phyloP scores from a whole-genome alignment of 37 sponge, comb jelly and placozoan species.

The Chondrosia reniformis region DNA sequence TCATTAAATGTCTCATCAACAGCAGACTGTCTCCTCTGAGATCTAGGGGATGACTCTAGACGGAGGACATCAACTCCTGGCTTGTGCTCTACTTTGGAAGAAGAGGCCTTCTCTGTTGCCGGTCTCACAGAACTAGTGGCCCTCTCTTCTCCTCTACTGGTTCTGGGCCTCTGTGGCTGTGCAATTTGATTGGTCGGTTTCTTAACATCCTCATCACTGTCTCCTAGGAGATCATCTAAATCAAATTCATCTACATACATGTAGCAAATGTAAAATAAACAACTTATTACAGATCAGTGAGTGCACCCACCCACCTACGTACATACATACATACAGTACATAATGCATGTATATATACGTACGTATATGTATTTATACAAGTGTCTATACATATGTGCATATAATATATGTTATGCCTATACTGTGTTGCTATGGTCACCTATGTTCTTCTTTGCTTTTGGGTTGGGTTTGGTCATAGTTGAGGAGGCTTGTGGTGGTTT shows the following conservation, averaged over 20 bases:
- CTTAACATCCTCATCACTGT: background rate
- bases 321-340: background rate
- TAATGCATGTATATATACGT: background rate
- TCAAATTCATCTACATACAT: conserved; percentile 43
- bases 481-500: background rate
- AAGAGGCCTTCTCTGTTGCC: background rate
- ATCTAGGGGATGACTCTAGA: background rate
- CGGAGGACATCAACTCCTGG: background rate
- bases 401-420: no score
- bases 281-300: background rate
- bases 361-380: background rate
- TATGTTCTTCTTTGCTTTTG: no score
- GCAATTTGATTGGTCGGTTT: background rate
- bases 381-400: background rate
- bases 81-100: no score
- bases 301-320: background rate
- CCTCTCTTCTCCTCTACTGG: background rate
- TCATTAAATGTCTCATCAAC: conserved; percentile 7
- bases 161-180: conserved; percentile 3
- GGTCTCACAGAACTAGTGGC: background rate
- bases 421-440: no score
- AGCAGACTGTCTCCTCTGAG: background rate
- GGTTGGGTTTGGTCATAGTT: background rate
- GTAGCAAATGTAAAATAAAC: background rate
- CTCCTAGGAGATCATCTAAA: conserved; percentile 46